Conservation (phyloP, 1,140 invertebrate genomes). For the Megalopta genalis region DNA sequence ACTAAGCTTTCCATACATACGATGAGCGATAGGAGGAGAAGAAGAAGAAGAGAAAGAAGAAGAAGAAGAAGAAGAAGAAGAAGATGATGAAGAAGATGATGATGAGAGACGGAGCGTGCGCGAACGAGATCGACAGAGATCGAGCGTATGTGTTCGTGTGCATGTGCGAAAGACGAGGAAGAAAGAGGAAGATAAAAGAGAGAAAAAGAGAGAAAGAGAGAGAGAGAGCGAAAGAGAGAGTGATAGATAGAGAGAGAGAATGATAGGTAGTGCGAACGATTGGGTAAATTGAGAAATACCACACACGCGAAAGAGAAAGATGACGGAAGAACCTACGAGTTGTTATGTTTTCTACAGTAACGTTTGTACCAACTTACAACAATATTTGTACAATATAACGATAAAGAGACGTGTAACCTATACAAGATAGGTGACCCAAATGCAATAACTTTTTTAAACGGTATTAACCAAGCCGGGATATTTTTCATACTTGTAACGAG, state of each 20-base stretch:
- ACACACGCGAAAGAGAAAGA: constrained; percentile 23
- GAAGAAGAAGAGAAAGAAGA: constrained; percentile 11
- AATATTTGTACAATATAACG: constrained; percentile 79
- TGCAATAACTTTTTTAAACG: constrained; percentile 80
- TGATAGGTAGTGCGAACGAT: neutral
- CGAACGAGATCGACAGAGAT: neutral
- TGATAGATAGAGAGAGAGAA: neutral
- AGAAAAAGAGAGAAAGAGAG: neutral
- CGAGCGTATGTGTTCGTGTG: neutral
- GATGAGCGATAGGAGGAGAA: constrained; percentile 28
- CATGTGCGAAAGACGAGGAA: neutral
- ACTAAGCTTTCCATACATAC: constrained; percentile 56
- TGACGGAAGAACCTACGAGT: constrained; percentile 69
- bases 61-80: constrained; percentile 19
- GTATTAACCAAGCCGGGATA: constrained; percentile 73
- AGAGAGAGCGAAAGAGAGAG: neutral
- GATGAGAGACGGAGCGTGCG: constrained; percentile 33
- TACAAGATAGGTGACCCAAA: constrained; percentile 78
- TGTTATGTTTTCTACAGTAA: constrained; percentile 80
- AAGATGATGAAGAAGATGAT: constrained; percentile 34
- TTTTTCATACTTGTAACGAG: constrained; percentile 76
- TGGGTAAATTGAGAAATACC: constrained; percentile 1
- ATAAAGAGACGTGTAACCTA: constrained; percentile 73
- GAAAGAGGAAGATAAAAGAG: neutral
- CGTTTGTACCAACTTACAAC: constrained; percentile 80